Percentiles rank a stretch among this genome's conserved stretches.
Conservation (phyloP, 2,797 vertebrate genomes). For the Anolis apletophallus region DNA sequence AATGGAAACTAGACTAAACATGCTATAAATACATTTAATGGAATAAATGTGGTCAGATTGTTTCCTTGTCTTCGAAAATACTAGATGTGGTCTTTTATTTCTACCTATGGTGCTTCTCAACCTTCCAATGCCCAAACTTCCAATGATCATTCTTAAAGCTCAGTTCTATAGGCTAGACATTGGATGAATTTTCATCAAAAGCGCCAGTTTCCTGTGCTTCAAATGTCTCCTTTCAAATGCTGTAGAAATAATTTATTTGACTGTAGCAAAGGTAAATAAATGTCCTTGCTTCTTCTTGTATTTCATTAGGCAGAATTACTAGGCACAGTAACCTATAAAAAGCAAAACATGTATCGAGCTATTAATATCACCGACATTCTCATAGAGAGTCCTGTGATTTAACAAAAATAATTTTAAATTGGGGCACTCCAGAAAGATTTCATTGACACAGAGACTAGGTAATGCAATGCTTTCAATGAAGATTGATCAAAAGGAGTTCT, state of each 20-base stretch:
- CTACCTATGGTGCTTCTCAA: constrained; percentile 39
- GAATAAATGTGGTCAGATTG: constrained; percentile 12
- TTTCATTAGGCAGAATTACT: constrained; percentile 72
- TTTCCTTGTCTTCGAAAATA: constrained; percentile 55
- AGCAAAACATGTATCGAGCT: constrained; percentile 62
- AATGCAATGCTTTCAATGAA: constrained; percentile 49
- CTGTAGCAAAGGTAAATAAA: constrained; percentile 66
- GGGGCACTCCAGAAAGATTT: constrained; percentile 58
- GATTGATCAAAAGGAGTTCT: constrained; percentile 42
- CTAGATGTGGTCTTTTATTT: constrained; percentile 47
- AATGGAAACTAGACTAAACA: constrained; percentile 4
- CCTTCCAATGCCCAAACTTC: constrained; percentile 61
- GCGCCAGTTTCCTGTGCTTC: constrained; percentile 65
- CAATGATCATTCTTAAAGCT: constrained; percentile 53
- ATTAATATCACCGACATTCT: constrained; percentile 66
- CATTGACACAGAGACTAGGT: constrained; percentile 51
- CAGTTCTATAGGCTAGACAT: constrained; percentile 64
- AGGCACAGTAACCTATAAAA: constrained; percentile 65
- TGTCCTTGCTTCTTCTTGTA: constrained; percentile 62
- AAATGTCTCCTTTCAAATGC: constrained; percentile 58
- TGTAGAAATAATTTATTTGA: constrained; percentile 71
- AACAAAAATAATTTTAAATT: constrained; percentile 64
- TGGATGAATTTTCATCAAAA: constrained; percentile 66
- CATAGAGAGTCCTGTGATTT: constrained; percentile 58
- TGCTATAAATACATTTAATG: constrained; percentile 20